Conservation (phyloP, 2,113 vertebrate genomes). For the Mesoclemmys tuberculata region DNA sequence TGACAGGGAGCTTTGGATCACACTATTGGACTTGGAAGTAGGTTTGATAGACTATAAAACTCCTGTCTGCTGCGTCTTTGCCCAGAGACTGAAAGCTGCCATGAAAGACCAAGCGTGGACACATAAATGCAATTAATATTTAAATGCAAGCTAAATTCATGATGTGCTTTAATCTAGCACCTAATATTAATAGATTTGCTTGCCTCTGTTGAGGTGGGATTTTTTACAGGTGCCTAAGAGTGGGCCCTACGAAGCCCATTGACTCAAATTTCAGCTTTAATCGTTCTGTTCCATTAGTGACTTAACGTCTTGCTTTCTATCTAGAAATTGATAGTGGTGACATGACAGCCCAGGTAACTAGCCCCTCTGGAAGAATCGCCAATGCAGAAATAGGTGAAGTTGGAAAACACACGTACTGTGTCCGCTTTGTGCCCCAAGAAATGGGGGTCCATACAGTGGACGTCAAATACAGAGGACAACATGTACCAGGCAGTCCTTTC, state of each 20-base stretch:
- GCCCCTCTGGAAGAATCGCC: slow-evolving; percentile 87
- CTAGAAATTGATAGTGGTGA: slow-evolving; percentile 90
- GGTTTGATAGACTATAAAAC: not conserved
- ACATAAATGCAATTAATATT: not conserved
- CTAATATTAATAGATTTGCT: not conserved
- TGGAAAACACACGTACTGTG: slow-evolving; percentile 91
- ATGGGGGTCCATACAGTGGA: slow-evolving; percentile 94
- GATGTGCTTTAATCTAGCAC: not conserved
- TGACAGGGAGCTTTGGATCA: not conserved
- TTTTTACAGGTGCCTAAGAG: not conserved
- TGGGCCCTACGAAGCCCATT: not conserved
- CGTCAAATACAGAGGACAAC: slow-evolving; percentile 90
- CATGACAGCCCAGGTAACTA: slow-evolving; percentile 90
- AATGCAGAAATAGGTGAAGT: slow-evolving; percentile 88
- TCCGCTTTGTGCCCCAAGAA: slow-evolving; percentile 95
- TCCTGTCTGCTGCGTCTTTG: no score
- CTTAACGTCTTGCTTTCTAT: not conserved
- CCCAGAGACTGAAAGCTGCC: not conserved
- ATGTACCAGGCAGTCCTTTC: slow-evolving; percentile 95
- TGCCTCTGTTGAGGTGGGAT: not conserved
- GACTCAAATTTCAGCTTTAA: not conserved
- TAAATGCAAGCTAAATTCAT: not conserved
- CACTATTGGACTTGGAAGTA: not conserved
- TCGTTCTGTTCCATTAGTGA: not conserved
- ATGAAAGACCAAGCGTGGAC: not conserved